Base-by-base conservation (phyloP, 2,797 vertebrate genomes). In the Phrynocephalus vlangalii region DNA sequence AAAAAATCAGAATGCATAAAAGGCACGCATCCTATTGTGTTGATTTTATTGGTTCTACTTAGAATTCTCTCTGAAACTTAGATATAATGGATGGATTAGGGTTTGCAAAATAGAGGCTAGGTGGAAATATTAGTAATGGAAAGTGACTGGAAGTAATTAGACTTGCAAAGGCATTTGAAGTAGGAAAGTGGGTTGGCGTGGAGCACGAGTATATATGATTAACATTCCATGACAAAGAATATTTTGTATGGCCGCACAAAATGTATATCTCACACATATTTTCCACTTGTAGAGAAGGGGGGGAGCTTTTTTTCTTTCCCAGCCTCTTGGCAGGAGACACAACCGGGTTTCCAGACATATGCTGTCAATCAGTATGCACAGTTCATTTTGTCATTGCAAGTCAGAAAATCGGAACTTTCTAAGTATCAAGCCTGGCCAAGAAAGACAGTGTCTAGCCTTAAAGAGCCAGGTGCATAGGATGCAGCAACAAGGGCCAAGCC, bases 221-320 rank as follows among this genome's bases (percentile, higher is more conserved):
- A 88, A 75, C 83, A 81, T 85, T 88, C 87, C 83, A 76, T 85
- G 78, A 82, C 71, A 88, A 83, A 79, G 73, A 83, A 60, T 88
- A 88, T 85, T 88, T 85, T 88, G 71, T 63, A n/a, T 18, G 79
- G 3, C 87, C 56, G 73, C 33, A 60, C 6, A 3, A 26, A 90
- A 92, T 22, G 22, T 10, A 26, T 93, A 86, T 93, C 88, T 92
- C 81, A 85, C 13, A 6, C 79, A 79, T 44, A 86, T 81, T 90
- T 92, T 89, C 75, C 7, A 33, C 87, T 92, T 73, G 50, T 78
- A 3, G 9, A 48, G 56, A 81, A 88, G 30, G 44, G 11, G 48
- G 38, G 20, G 3, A 28, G 7, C n/a, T 15, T 87, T 89, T 89
- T 84, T 60, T 86, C 82, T 84, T 79, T 87, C 68, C 76, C 71